Conservation (phyloP, 2,888 invertebrate species). For the Adela reaumurella region DNA sequence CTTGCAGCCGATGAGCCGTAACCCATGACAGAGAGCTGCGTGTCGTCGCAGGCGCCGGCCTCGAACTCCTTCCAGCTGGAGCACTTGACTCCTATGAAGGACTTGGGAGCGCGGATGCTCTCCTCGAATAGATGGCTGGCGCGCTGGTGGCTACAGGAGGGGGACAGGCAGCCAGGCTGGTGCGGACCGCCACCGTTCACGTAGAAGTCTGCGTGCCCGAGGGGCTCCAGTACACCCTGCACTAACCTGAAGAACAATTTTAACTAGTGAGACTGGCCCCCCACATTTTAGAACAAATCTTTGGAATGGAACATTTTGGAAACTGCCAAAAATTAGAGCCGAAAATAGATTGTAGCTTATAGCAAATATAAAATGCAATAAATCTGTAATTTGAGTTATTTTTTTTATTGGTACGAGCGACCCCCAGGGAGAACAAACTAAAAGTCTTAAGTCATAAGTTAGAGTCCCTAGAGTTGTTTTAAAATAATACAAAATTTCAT, state of each 20-base stretch:
- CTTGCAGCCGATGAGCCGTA: conserved; percentile 39
- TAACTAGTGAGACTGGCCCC: no score
- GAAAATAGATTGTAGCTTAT: no score
- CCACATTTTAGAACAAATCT: no score
- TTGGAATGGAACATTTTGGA: no score
- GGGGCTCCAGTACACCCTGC: conserved; percentile 47
- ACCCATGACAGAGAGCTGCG: conserved; percentile 34
- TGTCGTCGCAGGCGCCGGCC: conserved; percentile 29
- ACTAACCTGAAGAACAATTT: conserved; percentile 20
- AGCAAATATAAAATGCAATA: no score
- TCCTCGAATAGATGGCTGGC: conserved; percentile 42
- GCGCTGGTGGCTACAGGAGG: conserved; percentile 45
- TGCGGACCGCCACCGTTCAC: conserved; percentile 67
- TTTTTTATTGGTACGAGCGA: no score
- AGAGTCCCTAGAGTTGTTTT: no score
- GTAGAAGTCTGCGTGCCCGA: conserved; percentile 73
- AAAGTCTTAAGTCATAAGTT: no score
- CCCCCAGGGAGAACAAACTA: no score
- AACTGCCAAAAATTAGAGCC: no score
- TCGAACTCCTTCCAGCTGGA: conserved; percentile 38
- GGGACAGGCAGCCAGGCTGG: conserved; percentile 65
- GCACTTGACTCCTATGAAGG: conserved; percentile 36
- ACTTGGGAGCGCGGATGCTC: conserved; percentile 35
- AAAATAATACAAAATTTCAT: no score
- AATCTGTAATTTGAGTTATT: no score